Conservation (phyloP, 1,140 invertebrate genomes). For the Nomia melanderi region DNA sequence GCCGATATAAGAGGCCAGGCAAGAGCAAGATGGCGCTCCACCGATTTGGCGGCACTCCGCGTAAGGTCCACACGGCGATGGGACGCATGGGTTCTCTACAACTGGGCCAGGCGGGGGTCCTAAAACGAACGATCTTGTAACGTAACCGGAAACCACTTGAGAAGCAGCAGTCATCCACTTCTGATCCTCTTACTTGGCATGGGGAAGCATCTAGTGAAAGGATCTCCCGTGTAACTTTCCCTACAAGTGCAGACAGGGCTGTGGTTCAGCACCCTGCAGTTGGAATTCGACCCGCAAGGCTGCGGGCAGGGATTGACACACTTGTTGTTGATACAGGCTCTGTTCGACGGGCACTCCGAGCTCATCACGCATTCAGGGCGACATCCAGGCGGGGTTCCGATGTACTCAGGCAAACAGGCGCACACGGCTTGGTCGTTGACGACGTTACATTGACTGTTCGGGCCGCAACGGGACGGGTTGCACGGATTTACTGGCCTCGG, state of each 20-base stretch:
- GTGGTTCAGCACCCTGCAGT: slow-evolving; percentile 76
- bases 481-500: slow-evolving; percentile 74
- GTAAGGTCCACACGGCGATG: slow-evolving; percentile 85
- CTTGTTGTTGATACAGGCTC: slow-evolving; percentile 80
- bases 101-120: slow-evolving; percentile 8
- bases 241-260: slow-evolving; percentile 80
- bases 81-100: slow-evolving; percentile 77
- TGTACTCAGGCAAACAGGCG: slow-evolving; percentile 84
- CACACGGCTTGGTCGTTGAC: slow-evolving; percentile 86
- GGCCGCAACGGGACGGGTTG: slow-evolving; percentile 82
- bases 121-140: neutral
- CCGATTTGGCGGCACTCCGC: slow-evolving; percentile 77
- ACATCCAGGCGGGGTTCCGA: slow-evolving; percentile 74
- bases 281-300: slow-evolving; percentile 80
- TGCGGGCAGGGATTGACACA: slow-evolving; percentile 80
- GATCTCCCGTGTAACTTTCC: slow-evolving; percentile 81
- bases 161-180: neutral
- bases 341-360: slow-evolving; percentile 77
- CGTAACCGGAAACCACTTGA: neutral
- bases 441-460: slow-evolving; percentile 84
- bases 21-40: slow-evolving; percentile 83
- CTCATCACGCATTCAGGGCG: slow-evolving; percentile 79
- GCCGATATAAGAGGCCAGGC: slow-evolving; percentile 74
- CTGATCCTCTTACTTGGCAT: slow-evolving; percentile 81
- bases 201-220: slow-evolving; percentile 79